These are phyloP conservation scores for Coranthus polyacanthus DNA, from an alignment of 2,797 vertebrate species.

Conservation along the genomic window DNA sequence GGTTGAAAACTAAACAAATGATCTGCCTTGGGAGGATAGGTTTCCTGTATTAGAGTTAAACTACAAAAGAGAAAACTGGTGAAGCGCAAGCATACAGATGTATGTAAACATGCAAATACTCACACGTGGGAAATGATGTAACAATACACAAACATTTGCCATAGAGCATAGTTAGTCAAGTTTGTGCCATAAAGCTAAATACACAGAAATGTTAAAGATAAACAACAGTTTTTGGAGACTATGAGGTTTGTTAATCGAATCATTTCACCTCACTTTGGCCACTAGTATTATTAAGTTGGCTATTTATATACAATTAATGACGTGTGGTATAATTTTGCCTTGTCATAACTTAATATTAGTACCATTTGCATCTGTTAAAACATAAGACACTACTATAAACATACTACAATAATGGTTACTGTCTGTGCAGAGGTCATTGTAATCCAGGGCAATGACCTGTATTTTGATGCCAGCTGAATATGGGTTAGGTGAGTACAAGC, in stretches of 20 bases:
- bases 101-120: background rate
- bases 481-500: slow-evolving; percentile 35
- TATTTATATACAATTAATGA: too few species aligned
- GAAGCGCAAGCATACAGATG: background rate
- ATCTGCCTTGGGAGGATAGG: slow-evolving; percentile 9
- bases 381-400: background rate
- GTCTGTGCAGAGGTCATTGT: background rate
- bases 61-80: background rate
- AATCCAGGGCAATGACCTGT: slow-evolving; percentile 14
- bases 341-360: slow-evolving; percentile 4
- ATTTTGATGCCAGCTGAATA: slow-evolving; percentile 12
- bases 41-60: slow-evolving; percentile 12
- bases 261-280: too few species aligned
- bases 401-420: background rate
- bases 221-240: too few species aligned
- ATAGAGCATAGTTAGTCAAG: too few species aligned
- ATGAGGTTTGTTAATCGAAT: too few species aligned
- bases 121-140: background rate
- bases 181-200: too few species aligned
- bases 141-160: background rate
- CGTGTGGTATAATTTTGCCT: slow-evolving; percentile 10
- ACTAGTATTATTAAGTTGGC: too few species aligned
- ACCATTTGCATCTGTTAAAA: background rate
- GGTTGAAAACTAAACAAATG: slow-evolving; percentile 45
- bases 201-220: too few species aligned